Percentiles rank a stretch among this genome's conserved stretches.
phyloP scores from a whole-genome alignment of 2,113 vertebrate genomes.

The Rhadina sibilatrix region DNA sequence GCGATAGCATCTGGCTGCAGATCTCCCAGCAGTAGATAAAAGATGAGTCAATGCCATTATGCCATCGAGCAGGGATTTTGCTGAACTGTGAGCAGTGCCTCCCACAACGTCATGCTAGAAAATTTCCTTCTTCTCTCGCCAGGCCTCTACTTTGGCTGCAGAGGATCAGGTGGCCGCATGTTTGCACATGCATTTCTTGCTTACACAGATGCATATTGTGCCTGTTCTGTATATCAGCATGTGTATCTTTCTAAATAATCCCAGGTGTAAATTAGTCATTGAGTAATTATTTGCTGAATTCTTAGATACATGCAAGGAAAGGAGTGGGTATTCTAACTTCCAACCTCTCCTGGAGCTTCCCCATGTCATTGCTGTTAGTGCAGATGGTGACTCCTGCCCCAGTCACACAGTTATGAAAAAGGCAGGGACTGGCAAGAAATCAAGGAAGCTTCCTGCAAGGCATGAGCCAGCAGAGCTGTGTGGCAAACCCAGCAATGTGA shows the following conservation, averaged over 20 bases:
- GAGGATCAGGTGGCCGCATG: not conserved
- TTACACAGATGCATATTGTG: not conserved
- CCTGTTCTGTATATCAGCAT: not conserved
- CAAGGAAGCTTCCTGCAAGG: not conserved
- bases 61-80: slow-evolving; percentile 48
- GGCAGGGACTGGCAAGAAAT: not conserved
- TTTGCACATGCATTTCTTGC: slow-evolving; percentile 1
- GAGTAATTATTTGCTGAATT: slow-evolving; percentile 18
- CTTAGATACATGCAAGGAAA: not conserved
- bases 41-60: slow-evolving; percentile 46
- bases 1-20: not conserved
- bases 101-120: slow-evolving; percentile 43
- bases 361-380: not conserved
- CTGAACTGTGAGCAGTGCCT: slow-evolving; percentile 54
- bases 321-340: not conserved
- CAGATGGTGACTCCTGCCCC: not conserved
- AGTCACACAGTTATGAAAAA: not conserved
- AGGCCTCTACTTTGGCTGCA: slow-evolving; percentile 11
- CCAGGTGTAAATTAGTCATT: slow-evolving; percentile 3
- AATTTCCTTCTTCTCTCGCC: slow-evolving; percentile 47
- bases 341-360: not conserved
- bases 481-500: not conserved
- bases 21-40: slow-evolving; percentile 27
- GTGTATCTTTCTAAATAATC: slow-evolving; percentile 12
- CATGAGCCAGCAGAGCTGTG: not conserved